These are phyloP conservation scores for Sebastes taczanowskii DNA, from an alignment of 2,797 vertebrate genomes.

Conservation along the genomic window DNA sequence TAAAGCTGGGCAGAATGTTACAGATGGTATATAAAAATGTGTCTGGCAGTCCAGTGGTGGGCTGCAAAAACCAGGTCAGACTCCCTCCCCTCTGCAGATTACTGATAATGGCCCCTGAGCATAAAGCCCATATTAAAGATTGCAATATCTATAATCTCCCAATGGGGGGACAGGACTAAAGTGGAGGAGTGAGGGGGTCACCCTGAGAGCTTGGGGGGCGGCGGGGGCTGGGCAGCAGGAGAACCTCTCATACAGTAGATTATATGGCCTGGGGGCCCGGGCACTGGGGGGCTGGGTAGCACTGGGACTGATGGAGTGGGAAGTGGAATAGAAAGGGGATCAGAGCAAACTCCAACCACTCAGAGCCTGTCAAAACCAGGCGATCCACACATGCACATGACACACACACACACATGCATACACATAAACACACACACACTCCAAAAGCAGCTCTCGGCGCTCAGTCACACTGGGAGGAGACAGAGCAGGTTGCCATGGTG, in stretches of 20 bases:
- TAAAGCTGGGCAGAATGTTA: constrained; percentile 68
- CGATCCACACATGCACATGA: constrained; percentile 48
- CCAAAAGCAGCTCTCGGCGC: constrained; percentile 46
- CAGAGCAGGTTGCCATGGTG: constrained; percentile 66
- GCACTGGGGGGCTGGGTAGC: constrained; percentile 58
- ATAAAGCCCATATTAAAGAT: constrained; percentile 85
- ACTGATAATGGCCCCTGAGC: constrained; percentile 84
- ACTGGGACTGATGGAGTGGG: constrained; percentile 69
- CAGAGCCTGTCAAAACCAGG: constrained; percentile 72
- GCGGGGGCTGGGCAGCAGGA: constrained; percentile 50
- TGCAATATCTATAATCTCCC: constrained; percentile 86
- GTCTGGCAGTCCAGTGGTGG: constrained; percentile 75
- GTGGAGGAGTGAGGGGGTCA: constrained; percentile 77
- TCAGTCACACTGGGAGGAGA: constrained; percentile 62
- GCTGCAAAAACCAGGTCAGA: constrained; percentile 82
- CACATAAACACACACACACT: constrained; percentile 28
- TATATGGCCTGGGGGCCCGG: constrained; percentile 69
- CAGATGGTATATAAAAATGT: constrained; percentile 81
- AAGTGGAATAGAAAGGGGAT: constrained; percentile 75
- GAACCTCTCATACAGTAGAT: constrained; percentile 76
- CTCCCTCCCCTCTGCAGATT: constrained; percentile 80
- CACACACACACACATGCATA: constrained; percentile 12
- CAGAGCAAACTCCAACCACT: constrained; percentile 73
- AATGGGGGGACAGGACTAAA: constrained; percentile 80
- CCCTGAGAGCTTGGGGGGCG: constrained; percentile 66